Conservation (phyloP, 1,140 invertebrate genomes). For the Zophobas morio region DNA sequence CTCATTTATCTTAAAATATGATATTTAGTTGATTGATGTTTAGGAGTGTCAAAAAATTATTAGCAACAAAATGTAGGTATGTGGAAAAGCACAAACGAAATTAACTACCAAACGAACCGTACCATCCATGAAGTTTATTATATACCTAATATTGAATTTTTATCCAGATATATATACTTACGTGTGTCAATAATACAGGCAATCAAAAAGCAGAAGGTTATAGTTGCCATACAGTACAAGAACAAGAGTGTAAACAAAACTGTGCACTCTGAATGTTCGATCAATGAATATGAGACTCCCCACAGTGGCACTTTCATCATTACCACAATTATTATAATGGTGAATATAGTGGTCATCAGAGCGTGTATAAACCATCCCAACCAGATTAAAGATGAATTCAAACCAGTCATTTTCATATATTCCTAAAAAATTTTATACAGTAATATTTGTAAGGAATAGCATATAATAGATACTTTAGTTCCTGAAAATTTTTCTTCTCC, state of each 20-base stretch:
- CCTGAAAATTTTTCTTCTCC: conserved; percentile 66
- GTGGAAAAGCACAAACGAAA: no score
- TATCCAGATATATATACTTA: conserved; percentile 61
- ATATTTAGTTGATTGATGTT: no score
- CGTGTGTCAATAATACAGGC: conserved; percentile 72
- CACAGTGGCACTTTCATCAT: conserved; percentile 64
- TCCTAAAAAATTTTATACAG: conserved; percentile 69
- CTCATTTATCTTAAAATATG: no score
- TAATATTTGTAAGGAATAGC: background rate
- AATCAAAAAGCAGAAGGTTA: conserved; percentile 69
- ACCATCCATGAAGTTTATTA: no score
- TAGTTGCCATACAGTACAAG: conserved; percentile 68
- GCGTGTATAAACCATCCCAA: conserved; percentile 76
- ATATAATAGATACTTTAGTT: conserved; percentile 60
- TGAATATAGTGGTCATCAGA: conserved; percentile 70
- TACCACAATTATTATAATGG: conserved; percentile 69
- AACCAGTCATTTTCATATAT: conserved; percentile 81
- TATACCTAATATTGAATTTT: no score
- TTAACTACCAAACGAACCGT: no score
- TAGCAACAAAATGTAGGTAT: no score
- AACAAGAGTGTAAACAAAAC: conserved; percentile 71
- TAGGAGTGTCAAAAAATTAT: no score
- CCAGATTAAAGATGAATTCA: conserved; percentile 77
- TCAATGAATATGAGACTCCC: conserved; percentile 64
- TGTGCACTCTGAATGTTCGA: conserved; percentile 67